Evolutionary conservation across 2,113 vertebrate genomes (phyloP), one percentile per base, ranked within the genome.

Genomic region (Zapornia atra): DNA sequence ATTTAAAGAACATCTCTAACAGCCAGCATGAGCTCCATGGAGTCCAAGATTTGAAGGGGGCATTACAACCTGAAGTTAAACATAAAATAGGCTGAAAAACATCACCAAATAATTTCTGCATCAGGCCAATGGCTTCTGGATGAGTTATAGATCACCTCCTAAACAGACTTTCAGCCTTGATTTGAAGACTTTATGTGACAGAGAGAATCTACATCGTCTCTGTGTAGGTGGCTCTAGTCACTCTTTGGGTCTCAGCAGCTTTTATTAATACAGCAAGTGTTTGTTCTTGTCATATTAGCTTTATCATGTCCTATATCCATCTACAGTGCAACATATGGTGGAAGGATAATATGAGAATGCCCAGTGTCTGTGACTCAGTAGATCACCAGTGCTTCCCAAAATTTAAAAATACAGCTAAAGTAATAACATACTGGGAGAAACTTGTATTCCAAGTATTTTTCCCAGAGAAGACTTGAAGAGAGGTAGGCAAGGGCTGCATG

Each of bases 181-280:
- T 83, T 73, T 94, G 86, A 92, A 94, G 83, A 93, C 83, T 83
- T 88, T 29, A 28, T 65, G 42, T 86, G 80, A 82, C 31, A 70
- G 66, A 50, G 3, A 81, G n/a, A 76, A 79, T 51, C 69, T 89
- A 68, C 33, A 46, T 16, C 33, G 24, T 72, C 68, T 48, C 16
- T 78, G 42, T 25, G 38, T 44, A 89, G 24, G 65, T 59, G 40
- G 28, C 34, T 81, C 24, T 68, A 16, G 18, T 64, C 72, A 88
- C 34, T 64, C 57, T 51, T 46, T 6, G 1, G 78, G 72, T 84
- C 78, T 92, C 84, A 91, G 72, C 56, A 92, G 69, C 68, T 94
- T 90, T 95, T 77, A 64, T 94, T 86, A 60, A 68, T 53, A 68
- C 42, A 86, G 40, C 12, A 82, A 89, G 36, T 68, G 31, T 90